Base-by-base conservation (phyloP, 2,888 invertebrate species). In the Cephus rjabovi region DNA sequence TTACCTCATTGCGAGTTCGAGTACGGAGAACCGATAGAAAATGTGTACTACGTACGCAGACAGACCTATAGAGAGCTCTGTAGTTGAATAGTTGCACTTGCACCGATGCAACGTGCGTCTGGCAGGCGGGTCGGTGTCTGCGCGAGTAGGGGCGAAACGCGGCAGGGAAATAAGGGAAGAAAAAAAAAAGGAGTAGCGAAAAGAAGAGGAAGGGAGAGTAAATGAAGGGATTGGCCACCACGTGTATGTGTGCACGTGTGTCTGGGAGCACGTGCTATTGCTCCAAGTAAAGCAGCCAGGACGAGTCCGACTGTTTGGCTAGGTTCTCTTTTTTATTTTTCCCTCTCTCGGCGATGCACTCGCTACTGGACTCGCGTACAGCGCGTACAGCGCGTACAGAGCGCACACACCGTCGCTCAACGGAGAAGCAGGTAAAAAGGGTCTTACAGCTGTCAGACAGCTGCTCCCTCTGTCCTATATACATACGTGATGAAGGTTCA, bases 361-460 rank as follows among this genome's bases (percentile, higher is more conserved):
- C 82, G 83, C 77, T 79, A 77, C 81, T 80, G 85, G 81, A 83
- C 82, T 85, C 70, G 70, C 12, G 4, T 30, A 70, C 70, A 30
- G 70, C 30, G 11, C 11, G 12, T n/a, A 33, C 70, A 30, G 70
- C 70, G 70, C 70, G 1, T 1, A 31, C 70, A 1, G n/a, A n/a
- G n/a, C 37, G 37, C 15, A 1, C 40, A 15, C 40, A 40, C 40
- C 40, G 40, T 40, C 6, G 6, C 31, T 35, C n/a, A 34, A 33
- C 74, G 74, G 6, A 12, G 76, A 81, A 87, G 87, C 90, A 90
- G 91, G 91, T 91, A 91, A 91, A 91, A 91, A 90, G 90, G 89
- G 87, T 88, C 89, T 86, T 89, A 90, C 91, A 91, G 91, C 91
- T 91, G 91, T 91, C 91, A 83, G 90, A 90, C 91, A 91, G 91